These are phyloP conservation scores for Agelaius phoeniceus DNA, from an alignment of 2,113 vertebrate genomes.

Conservation along the genomic window DNA sequence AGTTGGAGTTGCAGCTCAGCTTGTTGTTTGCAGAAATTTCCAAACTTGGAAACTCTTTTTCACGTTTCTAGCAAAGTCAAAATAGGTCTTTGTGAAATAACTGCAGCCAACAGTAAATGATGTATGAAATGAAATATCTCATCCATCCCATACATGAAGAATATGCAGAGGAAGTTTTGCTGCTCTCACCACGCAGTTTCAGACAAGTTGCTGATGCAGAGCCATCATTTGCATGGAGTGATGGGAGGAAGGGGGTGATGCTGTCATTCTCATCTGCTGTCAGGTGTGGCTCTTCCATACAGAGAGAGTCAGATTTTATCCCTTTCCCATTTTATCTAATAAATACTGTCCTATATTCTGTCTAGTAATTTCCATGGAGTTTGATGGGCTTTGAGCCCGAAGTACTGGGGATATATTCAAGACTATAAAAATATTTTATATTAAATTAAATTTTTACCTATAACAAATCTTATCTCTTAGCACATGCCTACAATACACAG, in stretches of 20 bases:
- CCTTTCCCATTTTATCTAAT: background rate
- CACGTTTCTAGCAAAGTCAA: slow-evolving; percentile 45
- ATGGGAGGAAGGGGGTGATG: background rate
- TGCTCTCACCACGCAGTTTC: background rate
- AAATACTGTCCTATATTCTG: background rate
- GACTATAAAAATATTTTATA: background rate
- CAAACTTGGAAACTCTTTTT: slow-evolving; percentile 41
- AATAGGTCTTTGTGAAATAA: slow-evolving; percentile 54
- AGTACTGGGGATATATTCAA: background rate
- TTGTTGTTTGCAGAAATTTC: slow-evolving; percentile 24
- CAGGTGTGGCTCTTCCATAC: background rate
- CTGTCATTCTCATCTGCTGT: slow-evolving; percentile 31
- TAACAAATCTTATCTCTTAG: background rate
- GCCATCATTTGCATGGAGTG: background rate
- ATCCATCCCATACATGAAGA: slow-evolving; percentile 12
- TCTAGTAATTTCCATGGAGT: background rate
- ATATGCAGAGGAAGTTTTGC: slow-evolving; percentile 27
- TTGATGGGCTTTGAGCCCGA: background rate
- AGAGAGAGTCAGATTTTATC: background rate
- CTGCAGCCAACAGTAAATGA: slow-evolving; percentile 56
- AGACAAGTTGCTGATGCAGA: background rate
- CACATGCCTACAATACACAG: background rate
- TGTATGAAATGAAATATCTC: slow-evolving; percentile 60
- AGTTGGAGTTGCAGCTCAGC: background rate
- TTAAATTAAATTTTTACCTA: background rate